phyloP scores from a whole-genome alignment of 1,140 invertebrate genomes.

The Drosophila orosa region DNA sequence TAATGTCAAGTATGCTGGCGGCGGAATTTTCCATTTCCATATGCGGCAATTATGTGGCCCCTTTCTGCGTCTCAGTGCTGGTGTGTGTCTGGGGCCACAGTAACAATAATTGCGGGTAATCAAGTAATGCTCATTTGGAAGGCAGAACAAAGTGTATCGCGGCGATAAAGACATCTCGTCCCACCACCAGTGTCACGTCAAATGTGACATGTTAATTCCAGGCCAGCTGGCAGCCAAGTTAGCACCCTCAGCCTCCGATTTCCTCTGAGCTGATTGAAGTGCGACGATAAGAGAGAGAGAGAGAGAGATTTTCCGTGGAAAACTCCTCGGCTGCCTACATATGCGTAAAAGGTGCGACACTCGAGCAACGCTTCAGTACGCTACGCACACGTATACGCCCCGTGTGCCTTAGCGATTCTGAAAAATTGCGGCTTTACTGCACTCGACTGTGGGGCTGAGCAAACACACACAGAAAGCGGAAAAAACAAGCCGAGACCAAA shows the following conservation, averaged over 20 bases:
- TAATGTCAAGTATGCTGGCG: constrained; percentile 75
- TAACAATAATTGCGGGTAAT: constrained; percentile 76
- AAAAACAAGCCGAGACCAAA: constrained; percentile 29
- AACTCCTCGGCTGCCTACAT: constrained; percentile 57
- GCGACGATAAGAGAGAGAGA: constrained; percentile 67
- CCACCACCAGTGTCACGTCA: constrained; percentile 36
- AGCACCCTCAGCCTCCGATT: constrained; percentile 5
- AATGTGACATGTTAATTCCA: constrained; percentile 82
- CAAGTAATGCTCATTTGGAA: constrained; percentile 79
- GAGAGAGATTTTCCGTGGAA: constrained; percentile 59
- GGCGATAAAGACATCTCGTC: constrained; percentile 62
- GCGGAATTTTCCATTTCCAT: constrained; percentile 65
- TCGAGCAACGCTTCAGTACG: constrained; percentile 44
- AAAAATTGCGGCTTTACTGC: constrained; percentile 65
- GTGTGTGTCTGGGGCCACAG: constrained; percentile 35
- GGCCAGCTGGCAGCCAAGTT: constrained; percentile 63
- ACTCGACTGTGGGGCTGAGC: constrained; percentile 34
- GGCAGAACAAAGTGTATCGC: constrained; percentile 57
- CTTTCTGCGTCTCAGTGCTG: constrained; percentile 15
- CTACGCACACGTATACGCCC: constrained; percentile 21
- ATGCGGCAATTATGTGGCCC: constrained; percentile 69
- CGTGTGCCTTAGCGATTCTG: constrained; percentile 13
- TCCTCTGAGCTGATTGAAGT: constrained; percentile 67
- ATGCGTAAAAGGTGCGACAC: constrained; percentile 72
- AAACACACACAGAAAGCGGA: constrained; percentile 25